Evolutionary conservation across 2,888 invertebrate genomes (phyloP).

Genomic region (Malthinus seriepunctatus): DNA sequence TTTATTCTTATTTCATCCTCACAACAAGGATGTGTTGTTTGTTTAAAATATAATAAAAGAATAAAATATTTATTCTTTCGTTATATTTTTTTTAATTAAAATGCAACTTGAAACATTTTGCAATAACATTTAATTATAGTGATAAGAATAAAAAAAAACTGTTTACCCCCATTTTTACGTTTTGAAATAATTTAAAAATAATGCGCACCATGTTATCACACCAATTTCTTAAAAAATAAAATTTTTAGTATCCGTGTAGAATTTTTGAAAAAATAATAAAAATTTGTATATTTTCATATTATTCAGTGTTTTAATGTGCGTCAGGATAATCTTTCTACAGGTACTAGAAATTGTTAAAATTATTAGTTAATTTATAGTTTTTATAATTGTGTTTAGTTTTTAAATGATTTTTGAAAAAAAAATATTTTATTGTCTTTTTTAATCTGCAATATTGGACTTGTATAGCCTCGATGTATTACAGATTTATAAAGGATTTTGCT

Average conservation of each 20-base stretch:
- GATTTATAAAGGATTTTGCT: constrained; percentile 43
- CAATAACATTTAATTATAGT: constrained; percentile 12
- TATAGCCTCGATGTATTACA: constrained; percentile 46
- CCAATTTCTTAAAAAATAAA: constrained; percentile 39
- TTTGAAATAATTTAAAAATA: constrained; percentile 28
- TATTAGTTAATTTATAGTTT: constrained; percentile 10
- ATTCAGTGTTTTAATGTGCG: constrained; percentile 66
- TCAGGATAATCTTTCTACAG: constrained; percentile 57
- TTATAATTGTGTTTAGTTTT: neutral
- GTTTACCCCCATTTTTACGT: constrained; percentile 4
- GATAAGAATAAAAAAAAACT: constrained; percentile 9
- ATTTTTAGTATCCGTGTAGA: constrained; percentile 42
- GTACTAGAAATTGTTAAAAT: constrained; percentile 49
- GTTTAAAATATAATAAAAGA: constrained; percentile 5
- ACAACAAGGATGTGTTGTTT: constrained; percentile 20
- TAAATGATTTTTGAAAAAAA: constrained; percentile 1
- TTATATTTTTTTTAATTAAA: constrained; percentile 2
- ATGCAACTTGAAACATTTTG: constrained; percentile 10
- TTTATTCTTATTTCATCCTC: constrained; percentile 42
- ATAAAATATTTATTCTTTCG: constrained; percentile 13
- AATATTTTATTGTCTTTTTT: constrained; percentile 32
- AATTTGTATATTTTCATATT: constrained; percentile 62
- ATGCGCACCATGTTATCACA: constrained; percentile 51
- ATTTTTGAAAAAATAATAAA: constrained; percentile 42
- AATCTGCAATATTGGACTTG: constrained; percentile 44